These are phyloP conservation scores for Elephantulus edwardii DNA, from an alignment of 2,113 vertebrate species.

Conservation along the genomic window DNA sequence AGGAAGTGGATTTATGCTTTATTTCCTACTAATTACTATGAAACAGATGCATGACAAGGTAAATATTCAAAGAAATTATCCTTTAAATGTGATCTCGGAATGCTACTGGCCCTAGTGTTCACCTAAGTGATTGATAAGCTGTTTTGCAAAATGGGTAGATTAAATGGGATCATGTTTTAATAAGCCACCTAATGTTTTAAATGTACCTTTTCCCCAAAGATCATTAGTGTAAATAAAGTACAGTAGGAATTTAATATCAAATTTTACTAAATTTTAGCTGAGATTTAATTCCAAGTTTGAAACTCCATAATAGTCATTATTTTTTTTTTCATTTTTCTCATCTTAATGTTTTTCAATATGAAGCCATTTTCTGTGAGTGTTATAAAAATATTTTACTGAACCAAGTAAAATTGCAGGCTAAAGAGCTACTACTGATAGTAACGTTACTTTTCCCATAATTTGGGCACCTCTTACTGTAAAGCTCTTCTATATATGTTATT, in stretches of 20 bases:
- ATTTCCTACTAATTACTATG: not conserved
- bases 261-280: conserved; percentile 30
- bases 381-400: conserved; percentile 13
- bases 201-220: not conserved
- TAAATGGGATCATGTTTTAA: conserved; percentile 20
- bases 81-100: conserved; percentile 15
- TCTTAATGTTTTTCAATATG: not conserved
- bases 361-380: conserved; percentile 27
- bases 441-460: too few relatives aligned
- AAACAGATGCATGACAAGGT: not conserved
- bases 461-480: conserved; percentile 38
- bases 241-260: too few relatives aligned
- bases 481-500: not conserved
- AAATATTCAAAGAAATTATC: not conserved
- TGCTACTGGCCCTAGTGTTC: not conserved
- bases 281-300: not conserved
- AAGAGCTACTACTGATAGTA: not conserved
- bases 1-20: too few relatives aligned
- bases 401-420: not conserved
- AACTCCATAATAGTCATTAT: not conserved
- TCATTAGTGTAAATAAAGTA: too few relatives aligned
- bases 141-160: not conserved
- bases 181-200: not conserved
- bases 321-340: not conserved
- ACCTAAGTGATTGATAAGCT: too few relatives aligned